phyloP scores from a whole-genome alignment of 2,113 vertebrate genomes.

The Gasterosteus nipponicus region DNA sequence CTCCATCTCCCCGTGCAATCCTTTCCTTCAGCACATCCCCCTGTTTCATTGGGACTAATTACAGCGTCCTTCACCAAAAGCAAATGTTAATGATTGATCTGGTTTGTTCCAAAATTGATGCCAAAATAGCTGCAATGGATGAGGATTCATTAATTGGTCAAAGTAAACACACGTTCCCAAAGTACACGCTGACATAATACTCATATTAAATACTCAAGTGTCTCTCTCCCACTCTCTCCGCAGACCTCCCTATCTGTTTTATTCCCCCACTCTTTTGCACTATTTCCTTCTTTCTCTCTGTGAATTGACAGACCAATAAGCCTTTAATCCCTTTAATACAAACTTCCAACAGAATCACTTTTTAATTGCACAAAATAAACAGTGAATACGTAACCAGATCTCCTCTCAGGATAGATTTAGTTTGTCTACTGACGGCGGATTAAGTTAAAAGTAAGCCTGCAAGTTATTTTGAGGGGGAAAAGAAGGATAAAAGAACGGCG shows the following conservation, averaged over 20 bases:
- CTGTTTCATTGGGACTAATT: slow-evolving; percentile 83
- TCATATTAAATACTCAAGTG: slow-evolving; percentile 24
- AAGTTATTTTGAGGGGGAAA: slow-evolving; percentile 50
- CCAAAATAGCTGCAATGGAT: slow-evolving; percentile 55
- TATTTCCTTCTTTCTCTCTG: slow-evolving; percentile 34
- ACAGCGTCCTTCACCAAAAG: slow-evolving; percentile 76
- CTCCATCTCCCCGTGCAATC: slow-evolving; percentile 8
- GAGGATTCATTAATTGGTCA: slow-evolving; percentile 55
- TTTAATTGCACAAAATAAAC: slow-evolving; percentile 71
- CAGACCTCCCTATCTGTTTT: slow-evolving; percentile 17
- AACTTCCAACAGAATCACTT: slow-evolving; percentile 70
- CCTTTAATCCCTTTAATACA: slow-evolving; percentile 69
- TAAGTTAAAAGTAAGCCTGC: slow-evolving; percentile 64
- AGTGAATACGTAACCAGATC: slow-evolving; percentile 50
- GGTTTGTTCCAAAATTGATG: slow-evolving; percentile 68
- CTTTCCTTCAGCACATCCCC: slow-evolving; percentile 39
- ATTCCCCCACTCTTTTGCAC: slow-evolving; percentile 29
- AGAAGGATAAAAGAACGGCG: slow-evolving; percentile 29
- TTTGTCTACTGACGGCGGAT: slow-evolving; percentile 55
- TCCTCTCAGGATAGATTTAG: slow-evolving; percentile 65
- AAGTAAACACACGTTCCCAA: slow-evolving; percentile 54
- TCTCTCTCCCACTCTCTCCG: slow-evolving; percentile 19
- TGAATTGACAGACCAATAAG: slow-evolving; percentile 62
- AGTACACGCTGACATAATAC: slow-evolving; percentile 50
- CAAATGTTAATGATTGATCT: slow-evolving; percentile 79